Conservation (phyloP, 2,797 vertebrate genomes). For the Acipenser ruthenus region DNA sequence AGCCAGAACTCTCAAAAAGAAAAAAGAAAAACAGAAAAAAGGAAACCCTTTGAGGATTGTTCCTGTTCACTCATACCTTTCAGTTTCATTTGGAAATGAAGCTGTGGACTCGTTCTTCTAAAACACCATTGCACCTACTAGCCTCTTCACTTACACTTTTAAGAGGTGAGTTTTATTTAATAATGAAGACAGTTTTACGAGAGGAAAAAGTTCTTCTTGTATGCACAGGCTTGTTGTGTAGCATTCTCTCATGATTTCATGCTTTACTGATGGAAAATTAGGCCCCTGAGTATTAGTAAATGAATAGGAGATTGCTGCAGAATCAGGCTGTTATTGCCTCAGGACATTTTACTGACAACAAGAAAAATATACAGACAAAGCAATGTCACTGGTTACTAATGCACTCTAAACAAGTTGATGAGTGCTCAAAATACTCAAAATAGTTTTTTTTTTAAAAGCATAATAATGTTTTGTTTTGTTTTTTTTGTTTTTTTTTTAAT, state of each 20-base stretch:
- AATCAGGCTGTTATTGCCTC: slow-evolving; percentile 83
- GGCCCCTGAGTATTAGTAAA: slow-evolving; percentile 79
- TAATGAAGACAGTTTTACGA: slow-evolving; percentile 64
- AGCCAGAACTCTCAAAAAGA: no score
- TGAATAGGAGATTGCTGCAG: slow-evolving; percentile 76
- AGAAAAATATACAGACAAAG: slow-evolving; percentile 80
- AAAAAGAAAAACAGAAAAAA: no score
- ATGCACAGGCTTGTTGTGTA: slow-evolving; percentile 79
- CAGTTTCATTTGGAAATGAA: no score
- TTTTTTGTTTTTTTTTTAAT: slow-evolving; percentile 18
- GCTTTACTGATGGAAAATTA: slow-evolving; percentile 97
- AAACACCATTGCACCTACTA: slow-evolving; percentile 23
- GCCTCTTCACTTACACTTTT: slow-evolving; percentile 55
- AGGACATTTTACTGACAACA: slow-evolving; percentile 79
- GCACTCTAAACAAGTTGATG: slow-evolving; percentile 82
- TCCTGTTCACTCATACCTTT: no score
- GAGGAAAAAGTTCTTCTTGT: slow-evolving; percentile 67
- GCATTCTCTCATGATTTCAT: slow-evolving; percentile 92
- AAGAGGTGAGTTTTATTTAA: slow-evolving; percentile 76
- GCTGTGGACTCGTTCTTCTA: no score
- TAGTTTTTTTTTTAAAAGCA: neutral
- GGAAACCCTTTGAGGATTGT: no score
- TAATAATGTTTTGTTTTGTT: neutral
- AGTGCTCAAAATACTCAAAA: slow-evolving; percentile 58
- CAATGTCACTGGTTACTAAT: slow-evolving; percentile 90